A percentile compares a stretch with the other conserved stretches of the same genome.
These are phyloP conservation scores for Chaetogeoica ovagalla DNA, from an alignment of 2,888 invertebrate genomes.

Conservation along the genomic window DNA sequence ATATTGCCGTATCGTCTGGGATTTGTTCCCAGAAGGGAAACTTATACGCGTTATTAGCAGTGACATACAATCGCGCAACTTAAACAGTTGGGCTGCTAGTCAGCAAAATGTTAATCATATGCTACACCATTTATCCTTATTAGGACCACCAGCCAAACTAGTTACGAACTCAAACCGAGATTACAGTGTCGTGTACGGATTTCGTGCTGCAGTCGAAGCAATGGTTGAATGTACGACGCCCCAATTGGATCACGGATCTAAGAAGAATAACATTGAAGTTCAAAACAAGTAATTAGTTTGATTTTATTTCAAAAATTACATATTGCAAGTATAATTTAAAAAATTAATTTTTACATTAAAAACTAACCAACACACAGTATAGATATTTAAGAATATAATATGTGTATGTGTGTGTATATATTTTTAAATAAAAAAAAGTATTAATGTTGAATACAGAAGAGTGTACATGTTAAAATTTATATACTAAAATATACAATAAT, in stretches of 20 bases:
- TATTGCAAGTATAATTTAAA: no score
- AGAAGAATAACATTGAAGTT: conserved; percentile 32
- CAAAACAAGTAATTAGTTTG: conserved; percentile 38
- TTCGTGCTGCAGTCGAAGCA: conserved; percentile 83
- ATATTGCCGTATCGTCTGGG: conserved; percentile 95
- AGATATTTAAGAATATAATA: no score
- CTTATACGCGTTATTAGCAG: conserved; percentile 84
- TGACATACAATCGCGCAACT: conserved; percentile 79
- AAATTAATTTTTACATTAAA: no score
- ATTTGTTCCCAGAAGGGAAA: conserved; percentile 90
- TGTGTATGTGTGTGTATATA: no score
- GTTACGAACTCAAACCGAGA: conserved; percentile 57
- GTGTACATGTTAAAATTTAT: no score
- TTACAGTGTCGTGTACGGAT: conserved; percentile 77
- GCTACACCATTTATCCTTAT: conserved; percentile 62
- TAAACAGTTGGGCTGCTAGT: conserved; percentile 80
- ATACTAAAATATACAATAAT: no score
- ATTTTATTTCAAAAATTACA: background rate
- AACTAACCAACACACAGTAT: no score
- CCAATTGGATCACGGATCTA: conserved; percentile 19
- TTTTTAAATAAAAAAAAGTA: no score
- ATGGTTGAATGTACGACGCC: conserved; percentile 73
- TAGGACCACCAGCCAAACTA: conserved; percentile 52
- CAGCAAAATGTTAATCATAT: conserved; percentile 85
- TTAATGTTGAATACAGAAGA: no score